Percentiles rank a stretch among this genome's conserved stretches.
phyloP scores from a whole-genome alignment of 2,113 vertebrate species.

The Rhinopomastus cyanomelas region DNA sequence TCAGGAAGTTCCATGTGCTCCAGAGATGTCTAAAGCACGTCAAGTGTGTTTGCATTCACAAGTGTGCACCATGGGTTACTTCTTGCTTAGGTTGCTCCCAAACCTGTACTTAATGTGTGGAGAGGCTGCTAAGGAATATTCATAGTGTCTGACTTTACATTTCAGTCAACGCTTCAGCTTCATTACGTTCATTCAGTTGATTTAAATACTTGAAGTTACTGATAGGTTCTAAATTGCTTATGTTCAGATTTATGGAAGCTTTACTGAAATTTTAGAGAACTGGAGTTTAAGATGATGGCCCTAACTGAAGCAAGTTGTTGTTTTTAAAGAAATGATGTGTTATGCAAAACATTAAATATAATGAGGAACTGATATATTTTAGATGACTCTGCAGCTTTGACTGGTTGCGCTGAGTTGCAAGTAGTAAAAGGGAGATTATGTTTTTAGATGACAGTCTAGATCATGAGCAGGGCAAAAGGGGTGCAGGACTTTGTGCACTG shows the following conservation, averaged over 20 bases:
- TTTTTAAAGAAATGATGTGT: not conserved
- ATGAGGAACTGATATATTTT: not conserved
- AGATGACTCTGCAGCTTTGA: not conserved
- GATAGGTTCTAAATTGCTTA: not conserved
- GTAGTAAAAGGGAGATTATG: not conserved
- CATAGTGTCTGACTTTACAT: not conserved
- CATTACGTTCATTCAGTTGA: not conserved
- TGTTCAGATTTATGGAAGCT: not conserved
- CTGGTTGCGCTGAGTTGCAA: not conserved
- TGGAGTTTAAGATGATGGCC: not conserved
- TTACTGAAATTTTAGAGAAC: not conserved
- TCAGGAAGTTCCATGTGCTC: rapidly evolving
- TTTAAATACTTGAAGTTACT: not conserved
- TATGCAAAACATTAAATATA: not conserved
- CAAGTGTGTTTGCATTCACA: not conserved
- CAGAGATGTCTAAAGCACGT: not conserved
- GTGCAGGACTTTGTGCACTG: not conserved
- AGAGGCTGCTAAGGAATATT: not conserved
- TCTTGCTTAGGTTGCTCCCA: not conserved
- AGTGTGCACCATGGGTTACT: too few species aligned
- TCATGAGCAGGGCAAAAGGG: not conserved
- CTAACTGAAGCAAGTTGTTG: not conserved
- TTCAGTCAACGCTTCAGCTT: not conserved
- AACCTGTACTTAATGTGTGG: not conserved
- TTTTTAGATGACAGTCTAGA: not conserved